Evolutionary conservation across 2,888 invertebrate species (phyloP), one percentile per base, ranked within the genome.

Genomic region (Lysandra coridon): DNA sequence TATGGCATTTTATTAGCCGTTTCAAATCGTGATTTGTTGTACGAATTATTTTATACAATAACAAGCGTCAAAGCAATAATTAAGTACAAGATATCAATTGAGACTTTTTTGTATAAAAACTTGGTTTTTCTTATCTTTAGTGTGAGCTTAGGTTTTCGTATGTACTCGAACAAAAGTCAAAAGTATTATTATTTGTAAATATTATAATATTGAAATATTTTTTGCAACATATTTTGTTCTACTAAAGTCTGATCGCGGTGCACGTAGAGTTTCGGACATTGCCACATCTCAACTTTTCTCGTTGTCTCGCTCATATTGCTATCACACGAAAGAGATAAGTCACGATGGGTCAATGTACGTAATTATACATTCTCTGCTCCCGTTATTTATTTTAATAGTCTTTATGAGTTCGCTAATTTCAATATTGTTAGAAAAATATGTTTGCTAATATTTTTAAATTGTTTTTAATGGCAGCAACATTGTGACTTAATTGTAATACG

Each of bases 51-150:
- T 62, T 62, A 69, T 30, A 23, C 33, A 62, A 62, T 62, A 10
- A 10, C 62, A 69, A 30, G 64, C 10, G 64, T 69, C 10, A 64
- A 64, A 64, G 64, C 64, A 69, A 69, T 69, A 69, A 69, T 69
- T 33, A 69, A 64, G 64, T 69, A 69, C 30, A 30, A 33, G 30
- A 69, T 30, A 33, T 69, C 12, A 33, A 33, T 69, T 69, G 10
- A 30, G 10, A 30, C 33, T 33, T 69, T 12, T 69, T 33, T 30
- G 64, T 69, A 30, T 30, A 69, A 30, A 23, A 64, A 30, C 30
- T 64, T 30, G 64, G 23, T 10, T 30, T 2, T 33, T 30, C 33
- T 64, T 33, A 30, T 30, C 33, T 30, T 30, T 64, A 64, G 12
- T 33, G 62, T 62, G 30, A 69, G 2, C 30, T 69, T 69, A 23